Base-by-base conservation (phyloP, 1,140 invertebrate species). In the Zaprionus nigranus region DNA sequence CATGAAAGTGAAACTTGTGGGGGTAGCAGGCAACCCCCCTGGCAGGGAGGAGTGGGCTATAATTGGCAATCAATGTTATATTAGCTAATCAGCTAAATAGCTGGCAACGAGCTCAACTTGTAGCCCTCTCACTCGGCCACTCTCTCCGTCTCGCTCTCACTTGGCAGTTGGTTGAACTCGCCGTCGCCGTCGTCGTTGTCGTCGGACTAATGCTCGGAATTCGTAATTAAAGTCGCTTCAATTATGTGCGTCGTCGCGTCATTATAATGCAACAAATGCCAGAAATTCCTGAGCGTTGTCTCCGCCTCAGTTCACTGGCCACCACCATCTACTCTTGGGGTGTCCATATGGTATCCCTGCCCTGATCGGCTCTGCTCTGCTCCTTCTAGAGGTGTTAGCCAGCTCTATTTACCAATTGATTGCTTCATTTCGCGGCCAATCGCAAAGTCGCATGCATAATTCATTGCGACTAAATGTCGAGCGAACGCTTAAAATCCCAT, bases 401-500 rank as follows among this genome's bases (percentile, higher is more conserved):
- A 24, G 9, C 46, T 57, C 24, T 38, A 61, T 51, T 66, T 38
- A 67, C 67, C 40, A 46, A 67, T 81, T 87, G 87, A 87, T 91
- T 91, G 78, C 80, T 79, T 88, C 78, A 83, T 88, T 88, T 77
- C 61, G 62, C 46, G 20, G 46, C 46, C 46, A 51, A 63, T 65
- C 57, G 69, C 57, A 72, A 81, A 81, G 67, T 83, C 51, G 60
- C 56, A 84, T 78, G 64, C 67, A 88, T 83, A 73, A 80, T 80
- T 82, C 64, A 87, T 78, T 54, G 49, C 26, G 36, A 36, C 63
- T 60, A 59, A 73, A 53, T 75, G 70, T 38, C 38, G 68, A 51
- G 75, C 38, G 68, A 51, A 67, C 81, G 71, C 78, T 88, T 90
- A 90, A 90, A 84, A 88, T 67, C 24, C 78, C 74, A 87, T 84